Percentiles rank a stretch among this genome's conserved stretches.
Conservation (phyloP, 2,888 invertebrate species). For the Thelaira solivaga region DNA sequence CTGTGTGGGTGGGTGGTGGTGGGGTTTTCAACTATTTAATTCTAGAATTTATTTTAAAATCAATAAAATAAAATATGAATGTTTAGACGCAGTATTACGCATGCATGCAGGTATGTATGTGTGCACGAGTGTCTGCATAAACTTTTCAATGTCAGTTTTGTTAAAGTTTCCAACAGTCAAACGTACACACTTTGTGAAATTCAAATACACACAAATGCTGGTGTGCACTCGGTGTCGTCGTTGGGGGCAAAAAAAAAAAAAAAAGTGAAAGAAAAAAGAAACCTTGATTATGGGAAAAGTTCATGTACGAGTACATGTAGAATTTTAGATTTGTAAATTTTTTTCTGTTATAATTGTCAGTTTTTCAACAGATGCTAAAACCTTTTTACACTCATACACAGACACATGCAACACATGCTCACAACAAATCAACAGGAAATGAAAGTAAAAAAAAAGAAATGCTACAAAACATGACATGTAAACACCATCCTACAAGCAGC, state of each 20-base stretch:
- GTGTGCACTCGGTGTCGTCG: too few species aligned
- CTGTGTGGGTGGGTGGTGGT: too few species aligned
- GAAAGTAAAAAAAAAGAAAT: background rate
- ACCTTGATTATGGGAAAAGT: slow-evolving; percentile 52
- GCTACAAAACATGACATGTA: background rate
- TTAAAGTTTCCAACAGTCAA: slow-evolving; percentile 4
- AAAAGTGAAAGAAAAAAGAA: background rate
- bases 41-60: slow-evolving; percentile 14
- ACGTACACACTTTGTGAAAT: background rate
- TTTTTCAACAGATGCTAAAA: slow-evolving; percentile 9
- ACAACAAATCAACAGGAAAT: slow-evolving; percentile 43
- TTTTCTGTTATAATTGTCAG: background rate
- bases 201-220: background rate
- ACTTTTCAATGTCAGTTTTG: slow-evolving; percentile 50
- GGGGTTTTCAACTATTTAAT: background rate
- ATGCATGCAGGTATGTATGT: too few species aligned
- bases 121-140: background rate
- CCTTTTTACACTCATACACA: slow-evolving; percentile 6
- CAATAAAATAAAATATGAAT: background rate
- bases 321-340: background rate
- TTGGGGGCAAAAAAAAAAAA: too few species aligned
- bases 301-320: slow-evolving; percentile 18
- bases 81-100: background rate
- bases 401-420: background rate
- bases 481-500: background rate